Conservation (phyloP, 1,140 invertebrate genomes). For the Neodiprion lecontei region DNA sequence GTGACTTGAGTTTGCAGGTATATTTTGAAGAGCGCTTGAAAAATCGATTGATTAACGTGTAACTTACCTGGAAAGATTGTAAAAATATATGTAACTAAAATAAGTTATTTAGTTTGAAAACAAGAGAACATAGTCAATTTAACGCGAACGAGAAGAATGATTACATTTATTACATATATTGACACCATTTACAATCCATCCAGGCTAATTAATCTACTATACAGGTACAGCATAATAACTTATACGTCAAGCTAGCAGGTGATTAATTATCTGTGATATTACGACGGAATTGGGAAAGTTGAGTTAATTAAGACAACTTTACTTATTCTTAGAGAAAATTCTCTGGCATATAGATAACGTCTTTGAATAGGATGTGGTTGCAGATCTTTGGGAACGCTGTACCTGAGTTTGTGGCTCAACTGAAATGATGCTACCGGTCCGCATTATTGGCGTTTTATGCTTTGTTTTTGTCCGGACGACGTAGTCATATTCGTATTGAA, state of each 20-base stretch:
- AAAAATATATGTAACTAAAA: neutral
- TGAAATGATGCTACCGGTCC: conserved; percentile 69
- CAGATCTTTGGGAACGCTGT: conserved; percentile 23
- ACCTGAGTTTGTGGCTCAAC: conserved; percentile 64
- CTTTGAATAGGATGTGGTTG: conserved; percentile 4
- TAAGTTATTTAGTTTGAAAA: neutral
- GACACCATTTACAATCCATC: conserved; percentile 5
- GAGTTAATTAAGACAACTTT: neutral
- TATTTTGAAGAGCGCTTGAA: neutral
- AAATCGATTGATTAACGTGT: neutral
- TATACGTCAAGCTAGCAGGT: conserved; percentile 2
- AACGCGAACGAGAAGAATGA: neutral
- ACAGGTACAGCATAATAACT: neutral
- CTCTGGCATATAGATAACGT: neutral
- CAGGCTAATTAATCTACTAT: neutral
- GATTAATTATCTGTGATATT: neutral
- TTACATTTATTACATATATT: conserved; percentile 1
- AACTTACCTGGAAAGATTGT: conserved; percentile 4
- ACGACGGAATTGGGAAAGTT: neutral
- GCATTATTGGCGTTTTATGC: conserved; percentile 74
- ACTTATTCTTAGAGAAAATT: neutral
- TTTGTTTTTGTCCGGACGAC: conserved; percentile 76
- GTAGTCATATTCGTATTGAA: conserved; percentile 81
- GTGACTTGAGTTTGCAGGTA: too few species aligned
- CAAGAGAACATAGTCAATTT: neutral